Evolutionary conservation across 2,888 invertebrate genomes (phyloP), one percentile per base, ranked within the genome.

Genomic region (Mycalesis mineus): DNA sequence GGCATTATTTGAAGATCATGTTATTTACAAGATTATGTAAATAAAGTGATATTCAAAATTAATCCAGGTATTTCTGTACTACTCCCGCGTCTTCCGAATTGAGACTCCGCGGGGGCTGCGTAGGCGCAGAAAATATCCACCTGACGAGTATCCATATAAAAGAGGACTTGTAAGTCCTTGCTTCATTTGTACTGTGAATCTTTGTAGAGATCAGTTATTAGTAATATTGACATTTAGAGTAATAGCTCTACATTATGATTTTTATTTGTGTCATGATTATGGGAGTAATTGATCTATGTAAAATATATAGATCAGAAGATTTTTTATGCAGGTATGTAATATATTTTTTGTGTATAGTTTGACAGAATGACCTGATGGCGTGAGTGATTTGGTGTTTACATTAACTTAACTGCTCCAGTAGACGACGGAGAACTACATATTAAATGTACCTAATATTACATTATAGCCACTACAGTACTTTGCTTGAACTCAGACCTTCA

Each of bases 81-180:
- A 63, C 77, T 69, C 77, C 77, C 74, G 70, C 72, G 64, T 68
- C 44, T 58, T 61, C 61, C 58, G 44, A 62, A 64, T 61, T 48
- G 54, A 66, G 64, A 65, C 80, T 69, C 67, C 60, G 78, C 73
- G 80, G 78, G 80, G 66, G 76, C 56, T 58, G 60, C 52, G 53
- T 48, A 28, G 57, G 60, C 36, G 61, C 60, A 68, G 56, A 72
- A 22, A 75, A 76, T 75, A 76, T 62, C 65, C 60, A 65, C 60
- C 65, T 71, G 62, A 61, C 60, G 55, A 42, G 67, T 71, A 72
- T 71, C 53, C 50, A 68, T 72, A 73, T 71, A 73, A 69, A 64
- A 59, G 63, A 64, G 44, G 57, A 50, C 49, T 57, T 59, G 52
- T 50, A 40, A 13, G 11, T 15, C 49, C 11, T 40, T 22, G 41